Base-by-base conservation (phyloP, 2,113 vertebrate genomes). In the Eulemur rufifrons region DNA sequence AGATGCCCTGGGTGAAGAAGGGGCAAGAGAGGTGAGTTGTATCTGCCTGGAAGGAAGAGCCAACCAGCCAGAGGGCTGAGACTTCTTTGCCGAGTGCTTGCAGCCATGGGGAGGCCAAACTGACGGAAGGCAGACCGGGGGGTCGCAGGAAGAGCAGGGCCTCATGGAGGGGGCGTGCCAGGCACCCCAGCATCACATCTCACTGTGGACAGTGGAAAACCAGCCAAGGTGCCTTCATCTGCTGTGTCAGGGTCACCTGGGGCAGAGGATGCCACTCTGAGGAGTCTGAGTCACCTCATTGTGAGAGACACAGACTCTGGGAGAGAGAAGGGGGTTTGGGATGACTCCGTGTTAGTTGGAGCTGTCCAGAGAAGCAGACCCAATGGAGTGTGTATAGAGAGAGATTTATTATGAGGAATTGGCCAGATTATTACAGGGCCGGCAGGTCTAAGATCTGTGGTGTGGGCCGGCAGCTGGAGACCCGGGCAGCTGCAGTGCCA, bases 161-260 rank as follows among this genome's bases (percentile, higher is more conserved):
- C 42, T 27, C 52, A 39, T 34, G 21, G 14, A 32, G 32, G 6
- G 0, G 17, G 29, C 21, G 1, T 32, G 2, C n/a, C 20, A 15
- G 52, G 17, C 8, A 8, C 23, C 52, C 34, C 45, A 8, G 15
- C 17, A 34, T 37, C 50, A 2, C 18, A 14, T 32, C 1, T 29
- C 17, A 11, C 9, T 34, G 42, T 3, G 4, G 39, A 13, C 21
- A 69, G 56, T 8, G 42, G n/a, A 10, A 37, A n/a, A 1, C 37
- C 15, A 18, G 15, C 13, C 4, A 3, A 68, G 23, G 3, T 9
- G 27, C n/a, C 17, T 9, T 13, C 7, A 14, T 47, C 27, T 42
- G 39, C 34, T 82, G 25, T n/a, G 15, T 45, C 47, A 21, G 61
- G 34, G 3, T 11, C 45, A 34, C 50, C n/a, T 6, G 15, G 29